Evolutionary conservation across 2,888 invertebrate species (phyloP).

Genomic region (Dryocosmus kuriphilus): DNA sequence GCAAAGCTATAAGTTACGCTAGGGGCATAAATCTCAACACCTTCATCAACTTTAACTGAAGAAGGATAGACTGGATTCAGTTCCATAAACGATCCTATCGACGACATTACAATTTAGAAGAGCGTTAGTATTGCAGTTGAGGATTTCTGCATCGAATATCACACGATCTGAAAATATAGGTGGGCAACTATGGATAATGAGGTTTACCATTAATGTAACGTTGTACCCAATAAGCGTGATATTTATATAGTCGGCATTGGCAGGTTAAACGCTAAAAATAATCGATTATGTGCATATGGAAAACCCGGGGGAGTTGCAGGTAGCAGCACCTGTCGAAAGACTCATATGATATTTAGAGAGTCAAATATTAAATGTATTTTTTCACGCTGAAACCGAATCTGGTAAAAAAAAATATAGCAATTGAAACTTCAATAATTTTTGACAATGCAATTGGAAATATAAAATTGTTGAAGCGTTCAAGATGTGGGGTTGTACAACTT

Average conservation of each 20-base stretch:
- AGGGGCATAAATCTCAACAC: not conserved
- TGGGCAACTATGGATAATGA: not conserved
- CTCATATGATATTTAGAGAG: not conserved
- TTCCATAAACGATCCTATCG: not conserved
- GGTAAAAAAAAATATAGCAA: no score
- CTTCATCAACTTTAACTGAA: not conserved
- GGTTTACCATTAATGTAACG: not conserved
- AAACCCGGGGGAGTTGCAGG: not conserved
- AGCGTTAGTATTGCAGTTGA: not conserved
- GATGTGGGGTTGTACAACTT: no score
- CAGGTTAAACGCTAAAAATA: not conserved
- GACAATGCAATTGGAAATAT: no score
- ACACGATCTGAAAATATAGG: not conserved
- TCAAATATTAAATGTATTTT: not conserved
- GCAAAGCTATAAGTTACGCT: slow-evolving; percentile 55
- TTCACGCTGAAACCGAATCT: no score
- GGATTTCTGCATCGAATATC: not conserved
- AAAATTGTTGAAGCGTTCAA: no score
- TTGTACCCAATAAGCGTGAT: not conserved
- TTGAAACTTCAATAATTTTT: no score
- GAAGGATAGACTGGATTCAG: not conserved
- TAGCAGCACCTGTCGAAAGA: not conserved
- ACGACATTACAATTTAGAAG: not conserved
- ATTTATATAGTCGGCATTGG: slow-evolving; percentile 11
- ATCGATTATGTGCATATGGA: slow-evolving; percentile 1